Evolutionary conservation across 2,113 vertebrate genomes (phyloP).

Genomic region (Tupaia tana): DNA sequence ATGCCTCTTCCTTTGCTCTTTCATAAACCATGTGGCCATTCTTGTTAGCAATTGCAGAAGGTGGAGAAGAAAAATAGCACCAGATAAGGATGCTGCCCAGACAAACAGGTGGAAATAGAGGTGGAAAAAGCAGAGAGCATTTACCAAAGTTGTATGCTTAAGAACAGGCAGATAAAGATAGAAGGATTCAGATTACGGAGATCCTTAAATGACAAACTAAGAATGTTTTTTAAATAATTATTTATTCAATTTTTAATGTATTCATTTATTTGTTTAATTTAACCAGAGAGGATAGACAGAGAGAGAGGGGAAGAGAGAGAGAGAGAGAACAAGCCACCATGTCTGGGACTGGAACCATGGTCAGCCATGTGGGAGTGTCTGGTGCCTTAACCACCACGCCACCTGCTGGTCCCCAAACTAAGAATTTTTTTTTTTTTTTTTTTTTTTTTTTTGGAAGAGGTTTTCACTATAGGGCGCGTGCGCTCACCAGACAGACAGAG

Average conservation of each 20-base stretch:
- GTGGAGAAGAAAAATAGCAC: neutral
- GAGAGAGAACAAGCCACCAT: no score
- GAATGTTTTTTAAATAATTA: neutral
- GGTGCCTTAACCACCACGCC: no score
- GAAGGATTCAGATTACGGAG: neutral
- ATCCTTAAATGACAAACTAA: neutral
- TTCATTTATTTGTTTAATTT: no score
- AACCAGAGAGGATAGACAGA: no score
- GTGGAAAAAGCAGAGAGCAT: neutral
- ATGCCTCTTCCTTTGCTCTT: neutral
- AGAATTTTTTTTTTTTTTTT: conserved; percentile 38
- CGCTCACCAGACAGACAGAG: no score
- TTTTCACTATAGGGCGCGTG: no score
- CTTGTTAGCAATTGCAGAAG: neutral
- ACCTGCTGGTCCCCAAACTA: no score
- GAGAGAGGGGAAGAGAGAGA: no score
- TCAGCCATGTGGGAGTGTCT: no score
- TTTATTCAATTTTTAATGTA: no score
- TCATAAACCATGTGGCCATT: neutral
- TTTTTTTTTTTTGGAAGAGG: no score
- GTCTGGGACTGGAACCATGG: no score
- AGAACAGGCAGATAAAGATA: conserved; percentile 4
- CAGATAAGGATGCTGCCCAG: neutral
- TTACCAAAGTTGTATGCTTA: neutral
- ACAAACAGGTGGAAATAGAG: neutral